Base-by-base conservation (phyloP, 2,888 invertebrate genomes). In the Calephelis perditalis region DNA sequence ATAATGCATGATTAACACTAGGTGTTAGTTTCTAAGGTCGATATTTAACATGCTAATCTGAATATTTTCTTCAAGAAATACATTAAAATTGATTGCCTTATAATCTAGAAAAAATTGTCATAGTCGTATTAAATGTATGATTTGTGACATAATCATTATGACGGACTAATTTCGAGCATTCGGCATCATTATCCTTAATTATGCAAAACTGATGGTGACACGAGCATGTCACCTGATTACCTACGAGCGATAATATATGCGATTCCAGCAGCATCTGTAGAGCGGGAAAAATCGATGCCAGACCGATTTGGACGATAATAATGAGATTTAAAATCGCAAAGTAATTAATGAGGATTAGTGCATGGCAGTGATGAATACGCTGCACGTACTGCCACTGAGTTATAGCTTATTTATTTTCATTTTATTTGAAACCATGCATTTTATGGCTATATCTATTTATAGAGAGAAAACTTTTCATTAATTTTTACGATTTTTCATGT, bases 291-390 rank as follows among this genome's bases (percentile, higher is more conserved):
- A 85, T 86, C 86, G 86, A 86, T 88, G 75, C 71, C 78, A 77
- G 78, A 80, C 81, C 81, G 79, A 84, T 87, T 86, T 86, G 82
- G 77, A 76, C 72, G 76, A 77, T 78, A 78, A 79, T 84, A 86
- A 86, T 84, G 85, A 82, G 82, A 86, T 84, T 86, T 85, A 82
- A 86, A 86, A 84, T 81, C 79, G 81, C 75, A 73, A 78, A 77
- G 80, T 82, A 83, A 84, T 85, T 85, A 84, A 87, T 84, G 83
- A 79, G 82, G 82, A 83, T 86, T 85, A 85, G 85, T 75, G 71
- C 67, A 62, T 68, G 65, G 68, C 69, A 69, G 67, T 73, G 72
- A 78, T 76, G 68, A 69, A 77, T 75, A 72, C 60, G 59, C 40
- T 60, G 56, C 47, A 57, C 49, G 37, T 46, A 35, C 43, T 62